Evolutionary conservation across 2,888 invertebrate genomes (phyloP).

Genomic region (Drosophila niveifrons): DNA sequence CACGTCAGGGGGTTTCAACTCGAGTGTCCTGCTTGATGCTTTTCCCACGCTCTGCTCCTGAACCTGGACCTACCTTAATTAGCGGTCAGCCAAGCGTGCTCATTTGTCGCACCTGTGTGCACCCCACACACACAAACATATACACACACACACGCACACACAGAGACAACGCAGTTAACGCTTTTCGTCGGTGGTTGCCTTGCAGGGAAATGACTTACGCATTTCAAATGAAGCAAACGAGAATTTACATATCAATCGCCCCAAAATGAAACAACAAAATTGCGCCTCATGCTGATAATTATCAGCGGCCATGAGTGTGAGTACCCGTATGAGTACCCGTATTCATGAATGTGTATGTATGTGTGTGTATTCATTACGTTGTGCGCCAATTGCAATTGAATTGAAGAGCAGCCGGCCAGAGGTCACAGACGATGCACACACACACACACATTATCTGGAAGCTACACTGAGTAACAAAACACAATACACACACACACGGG

Average conservation of each 20-base stretch:
- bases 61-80: slow-evolving; percentile 60
- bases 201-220: slow-evolving; percentile 59
- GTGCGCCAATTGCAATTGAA: slow-evolving; percentile 62
- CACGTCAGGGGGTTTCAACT: not conserved
- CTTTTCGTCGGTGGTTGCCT: slow-evolving; percentile 44
- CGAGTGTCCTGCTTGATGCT: slow-evolving; percentile 17
- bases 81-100: slow-evolving; percentile 60
- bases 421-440: slow-evolving; percentile 72
- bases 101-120: slow-evolving; percentile 66
- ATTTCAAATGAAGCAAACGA: slow-evolving; percentile 57
- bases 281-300: slow-evolving; percentile 68
- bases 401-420: slow-evolving; percentile 64
- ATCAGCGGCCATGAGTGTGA: slow-evolving; percentile 40
- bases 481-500: slow-evolving; percentile 5
- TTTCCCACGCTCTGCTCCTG: slow-evolving; percentile 66
- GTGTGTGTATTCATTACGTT: slow-evolving; percentile 14
- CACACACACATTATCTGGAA: slow-evolving; percentile 27
- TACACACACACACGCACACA: not conserved
- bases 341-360: not conserved
- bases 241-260: slow-evolving; percentile 73
- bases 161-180: slow-evolving; percentile 7
- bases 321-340: slow-evolving; percentile 21
- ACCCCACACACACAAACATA: slow-evolving; percentile 12
- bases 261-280: slow-evolving; percentile 30
- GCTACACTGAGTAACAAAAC: slow-evolving; percentile 45